A percentile compares a stretch with the other conserved stretches of the same genome.
Evolutionary conservation across 2,113 vertebrate species (phyloP).

Genomic region (Melanostigma gelatinosum): DNA sequence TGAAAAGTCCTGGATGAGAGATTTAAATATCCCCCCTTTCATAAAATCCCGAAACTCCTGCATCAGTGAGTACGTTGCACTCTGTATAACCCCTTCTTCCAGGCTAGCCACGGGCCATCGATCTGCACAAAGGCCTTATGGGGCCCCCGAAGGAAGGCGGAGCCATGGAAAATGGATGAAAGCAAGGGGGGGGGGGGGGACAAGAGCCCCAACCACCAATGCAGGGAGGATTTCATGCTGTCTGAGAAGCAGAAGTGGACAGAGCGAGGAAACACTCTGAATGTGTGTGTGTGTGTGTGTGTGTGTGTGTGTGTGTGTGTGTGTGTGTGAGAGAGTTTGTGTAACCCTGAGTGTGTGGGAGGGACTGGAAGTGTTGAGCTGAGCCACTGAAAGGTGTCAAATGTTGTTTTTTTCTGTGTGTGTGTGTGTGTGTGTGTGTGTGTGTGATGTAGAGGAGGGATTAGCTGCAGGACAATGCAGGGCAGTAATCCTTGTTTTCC

Average conservation of each 20-base stretch:
- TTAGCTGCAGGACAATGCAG: conserved; percentile 67
- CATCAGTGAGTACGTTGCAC: conserved; percentile 30
- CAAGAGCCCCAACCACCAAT: conserved; percentile 23
- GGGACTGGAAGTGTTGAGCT: conserved; percentile 46
- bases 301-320: conserved; percentile 46
- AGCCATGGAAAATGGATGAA: conserved; percentile 66
- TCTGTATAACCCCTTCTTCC: conserved; percentile 50
- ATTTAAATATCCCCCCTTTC: conserved; percentile 17
- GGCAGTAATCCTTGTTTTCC: conserved; percentile 68
- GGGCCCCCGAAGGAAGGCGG: conserved; percentile 57
- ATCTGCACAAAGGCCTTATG: conserved; percentile 69
- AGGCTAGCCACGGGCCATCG: conserved; percentile 69
- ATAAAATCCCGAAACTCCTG: not conserved
- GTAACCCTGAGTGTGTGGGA: conserved; percentile 55
- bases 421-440: no score
- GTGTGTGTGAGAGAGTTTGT: conserved; percentile 51
- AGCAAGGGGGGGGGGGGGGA: conserved; percentile 45
- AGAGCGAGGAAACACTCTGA: conserved; percentile 43
- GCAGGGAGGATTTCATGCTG: conserved; percentile 64
- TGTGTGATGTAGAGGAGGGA: conserved; percentile 57
- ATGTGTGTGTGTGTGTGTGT: conserved; percentile 42
- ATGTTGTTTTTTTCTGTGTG: conserved; percentile 50
- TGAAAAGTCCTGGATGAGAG: conserved; percentile 1
- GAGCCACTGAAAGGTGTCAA: conserved; percentile 71
- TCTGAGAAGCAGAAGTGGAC: conserved; percentile 49